Evolutionary conservation across 1,140 invertebrate genomes (phyloP), one percentile per base, ranked within the genome.

Genomic region (Zaprionus vittiger): DNA sequence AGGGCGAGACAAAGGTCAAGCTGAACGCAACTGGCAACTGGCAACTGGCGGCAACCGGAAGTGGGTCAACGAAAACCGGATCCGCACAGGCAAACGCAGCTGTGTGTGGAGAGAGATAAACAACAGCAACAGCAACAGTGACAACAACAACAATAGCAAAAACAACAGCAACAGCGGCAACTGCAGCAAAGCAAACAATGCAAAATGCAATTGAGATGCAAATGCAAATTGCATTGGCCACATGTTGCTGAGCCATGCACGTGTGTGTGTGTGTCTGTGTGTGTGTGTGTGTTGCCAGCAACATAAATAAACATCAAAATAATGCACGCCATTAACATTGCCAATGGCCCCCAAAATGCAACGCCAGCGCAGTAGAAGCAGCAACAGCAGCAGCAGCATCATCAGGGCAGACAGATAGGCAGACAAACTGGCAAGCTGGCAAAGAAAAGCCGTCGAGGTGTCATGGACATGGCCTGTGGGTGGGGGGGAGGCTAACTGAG

Each of bases 301-400:
- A 89, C 84, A 89, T 84, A 87, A 84, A 89, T 89, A 87, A 81
- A 87, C 84, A 89, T 89, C 71, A 84, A 89, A 89, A 89, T 84
- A 87, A 87, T 89, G 84, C 80, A 89, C 81, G 77, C 84, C 84
- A 84, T 89, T 89, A 89, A 81, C 81, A 87, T 87, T 89, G 84
- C 85, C 81, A 89, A 81, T 87, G 84, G 84, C 84, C 84, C 81
- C 84, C 81, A 84, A 87, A 87, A 79, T 57, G 72, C 84, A 73
- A 75, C 31, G 52, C 22, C 24, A 61, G 31, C 26, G 52, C 54
- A 5, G 20, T 14, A 77, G 34, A 17, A 34, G 68, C 24, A 68
- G 38, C n/a, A 38, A 24, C 28, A 38, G 26, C 52, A 14, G 37
- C 31, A n/a, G 17, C 61, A 55, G 60, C 60, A 44, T 38, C 34